Evolutionary conservation across 1,140 invertebrate genomes (phyloP), one percentile per base, ranked within the genome.

Genomic region (Hydropsyche tenuis): DNA sequence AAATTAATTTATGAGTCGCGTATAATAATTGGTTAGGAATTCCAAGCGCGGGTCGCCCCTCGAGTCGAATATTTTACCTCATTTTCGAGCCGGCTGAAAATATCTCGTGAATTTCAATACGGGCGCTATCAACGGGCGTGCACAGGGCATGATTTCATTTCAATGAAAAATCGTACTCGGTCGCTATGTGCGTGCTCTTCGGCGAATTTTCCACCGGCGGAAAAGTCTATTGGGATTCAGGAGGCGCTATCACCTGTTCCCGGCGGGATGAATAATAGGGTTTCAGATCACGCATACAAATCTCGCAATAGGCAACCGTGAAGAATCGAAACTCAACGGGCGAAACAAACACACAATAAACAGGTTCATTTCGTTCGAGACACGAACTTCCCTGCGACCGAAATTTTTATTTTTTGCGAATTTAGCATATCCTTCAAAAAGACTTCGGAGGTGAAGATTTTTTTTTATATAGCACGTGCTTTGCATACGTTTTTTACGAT

Each of bases 261-360:
- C 22, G 9, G 22, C 7, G 48, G 56, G 23, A 60, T 60, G 56
- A 60, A 60, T 60, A 60, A 60, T 60, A 60, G 22, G 56, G 23
- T 60, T 60, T 60, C 56, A 25, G 56, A 60, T 60, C 56, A 25
- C 56, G 56, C 56, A 60, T 60, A 60, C 56, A 60, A 60, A 60
- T 60, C 56, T 60, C 20, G 14, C 45, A 48, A 48, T 48, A 48
- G 4, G 11, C 45, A n/a, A n/a, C 30, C 56, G 20, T 18, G 56
- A 25, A 60, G 56, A 60, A 60, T 60, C 56, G 56, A 25, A 60
- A 14, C 56, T 60, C 56, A 53, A 53, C 22, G 20, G 51, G 51
- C 2, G 56, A 60, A 60, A 60, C 56, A 60, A 60, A 60, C 23
- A 60, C 56, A 60, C 56, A 60, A 60, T 60, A 60, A 60, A 60